Base-by-base conservation (phyloP, 2,113 vertebrate genomes). In the Elaphurus davidianus region DNA sequence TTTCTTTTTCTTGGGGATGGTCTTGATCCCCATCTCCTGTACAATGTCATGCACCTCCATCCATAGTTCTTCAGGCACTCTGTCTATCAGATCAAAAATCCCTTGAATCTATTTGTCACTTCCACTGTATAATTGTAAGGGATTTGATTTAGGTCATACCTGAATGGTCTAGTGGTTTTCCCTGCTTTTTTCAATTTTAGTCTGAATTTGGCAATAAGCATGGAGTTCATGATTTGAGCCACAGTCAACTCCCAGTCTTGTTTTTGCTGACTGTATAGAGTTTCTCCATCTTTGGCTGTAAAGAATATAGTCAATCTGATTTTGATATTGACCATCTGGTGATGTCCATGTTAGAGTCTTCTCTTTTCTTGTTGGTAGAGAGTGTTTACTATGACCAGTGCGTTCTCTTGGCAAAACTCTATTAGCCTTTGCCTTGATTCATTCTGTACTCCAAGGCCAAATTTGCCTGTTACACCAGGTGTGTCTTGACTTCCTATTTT, bases 1-100 rank as follows among this genome's bases (percentile, higher is more conserved):
- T 64, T 64, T 64, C 0, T 0, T 67, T 67, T 67, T 9, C 33
- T 19, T 67, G 2, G 7, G 4, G 1, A 19, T n/a, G 16, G 16
- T 67, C 62, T 67, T 67, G 16, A 67, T 67, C 62, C 33, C 33
- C 33, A 19, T 67, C 14, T 33, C 62, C 33, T 67, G 16, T 67
- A 67, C 62, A n/a, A 5, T n/a, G 16, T n/a, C 33, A n/a, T 0
- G 0, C 4, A 67, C 62, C 7, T 67, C 33, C 0, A 0, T n/a
- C 33, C 62, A 67, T 67, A 67, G 33, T n/a, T 67, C 62, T 67
- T n/a, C 15, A 67, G 16, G 62, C 33, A 67, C 62, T n/a, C 7
- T 64, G 60, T 62, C 60, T 64, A 19, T 67, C 33, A n/a, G 33
- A n/a, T 67, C 16, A n/a, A 67, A n/a, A 67, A n/a, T 67, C 33